A percentile compares a stretch with the other conserved stretches of the same genome.
These are phyloP conservation scores for Heterodera schachtii DNA, from an alignment of 1,140 invertebrate species.

Conservation along the genomic window DNA sequence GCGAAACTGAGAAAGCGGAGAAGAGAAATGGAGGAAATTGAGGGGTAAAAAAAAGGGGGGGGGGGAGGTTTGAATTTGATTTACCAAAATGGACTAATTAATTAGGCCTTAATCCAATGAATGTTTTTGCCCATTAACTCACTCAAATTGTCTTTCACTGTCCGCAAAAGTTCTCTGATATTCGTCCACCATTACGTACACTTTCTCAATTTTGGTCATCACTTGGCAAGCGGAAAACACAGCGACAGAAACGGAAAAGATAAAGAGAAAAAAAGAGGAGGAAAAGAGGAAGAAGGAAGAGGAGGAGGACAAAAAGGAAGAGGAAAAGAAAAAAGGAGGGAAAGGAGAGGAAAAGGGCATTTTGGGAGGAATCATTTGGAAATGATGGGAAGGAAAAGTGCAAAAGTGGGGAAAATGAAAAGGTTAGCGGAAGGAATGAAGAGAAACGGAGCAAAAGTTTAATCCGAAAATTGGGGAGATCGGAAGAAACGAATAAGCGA, in stretches of 20 bases:
- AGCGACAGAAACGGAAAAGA: not conserved
- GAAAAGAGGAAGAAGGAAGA: not conserved
- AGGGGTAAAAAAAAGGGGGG: too few relatives aligned
- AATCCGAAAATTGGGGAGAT: not conserved
- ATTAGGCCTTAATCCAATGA: too few relatives aligned
- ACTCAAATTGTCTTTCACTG: conserved; percentile 5
- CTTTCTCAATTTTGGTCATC: conserved; percentile 13
- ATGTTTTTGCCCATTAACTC: not conserved
- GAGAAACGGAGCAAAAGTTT: not conserved
- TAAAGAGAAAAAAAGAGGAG: not conserved
- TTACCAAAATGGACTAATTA: too few relatives aligned
- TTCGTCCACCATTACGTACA: not conserved
- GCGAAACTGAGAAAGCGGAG: not conserved
- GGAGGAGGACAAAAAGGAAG: too few relatives aligned
- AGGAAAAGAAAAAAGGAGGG: too few relatives aligned
- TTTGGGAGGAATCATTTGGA: not conserved
- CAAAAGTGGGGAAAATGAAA: not conserved
- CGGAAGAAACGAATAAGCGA: too few relatives aligned
- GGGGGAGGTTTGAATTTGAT: too few relatives aligned
- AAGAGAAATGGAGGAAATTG: too few relatives aligned
- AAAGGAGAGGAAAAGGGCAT: too few relatives aligned
- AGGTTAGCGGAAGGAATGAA: not conserved
- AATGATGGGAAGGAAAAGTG: not conserved
- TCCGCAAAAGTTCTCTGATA: conserved; percentile 8
- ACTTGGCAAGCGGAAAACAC: conserved; percentile 2